Base-by-base conservation (phyloP, 1,140 invertebrate species). In the Anthonomus grandis region DNA sequence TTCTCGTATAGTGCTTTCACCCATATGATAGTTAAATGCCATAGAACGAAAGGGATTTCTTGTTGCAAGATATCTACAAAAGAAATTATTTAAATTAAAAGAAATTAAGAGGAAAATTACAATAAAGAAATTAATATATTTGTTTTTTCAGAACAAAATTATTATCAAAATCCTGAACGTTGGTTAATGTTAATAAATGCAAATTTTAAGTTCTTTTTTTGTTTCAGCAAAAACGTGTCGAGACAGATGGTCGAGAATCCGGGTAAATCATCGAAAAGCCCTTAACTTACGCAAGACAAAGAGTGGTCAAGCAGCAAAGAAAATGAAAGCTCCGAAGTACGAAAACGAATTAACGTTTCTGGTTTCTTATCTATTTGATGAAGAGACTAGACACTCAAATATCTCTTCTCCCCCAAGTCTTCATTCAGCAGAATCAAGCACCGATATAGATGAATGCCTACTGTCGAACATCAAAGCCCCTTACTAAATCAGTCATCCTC, bases 301-400 rank as follows among this genome's bases (percentile, higher is more conserved):
- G 59, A 60, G 57, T 42, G 61, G 51, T 22, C 51, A 63, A 22
- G 48, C 52, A 19, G 52, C 58, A 13, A 36, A 23, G 38, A 60
- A 57, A 17, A 24, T 46, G 22, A 63, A 63, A 47, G 49, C 61
- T 22, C 51, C 61, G 2, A 63, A 63, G 36, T 60, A 37, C 25
- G 31, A 38, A 6, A 64, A 63, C 46, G 61, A 63, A 57, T 38
- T 63, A 4, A 21, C 13, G 36, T 63, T 63, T 45, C 23, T 63
- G 24, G 37, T 47, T 31, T 45, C 57, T 3, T 63, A 60, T 36
- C 15, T 60, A 3, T 42, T 41, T 36, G 58, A 60, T 37, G 61
- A 63, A 19, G 61, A 56, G 34, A 19, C 36, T 13, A 41, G 52
- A 13, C 23, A 31, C 8, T 56, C 57, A 5, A 63, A 57, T 39